These are phyloP conservation scores for Sturnira hondurensis DNA, from an alignment of 2,113 vertebrate genomes.

Conservation along the genomic window DNA sequence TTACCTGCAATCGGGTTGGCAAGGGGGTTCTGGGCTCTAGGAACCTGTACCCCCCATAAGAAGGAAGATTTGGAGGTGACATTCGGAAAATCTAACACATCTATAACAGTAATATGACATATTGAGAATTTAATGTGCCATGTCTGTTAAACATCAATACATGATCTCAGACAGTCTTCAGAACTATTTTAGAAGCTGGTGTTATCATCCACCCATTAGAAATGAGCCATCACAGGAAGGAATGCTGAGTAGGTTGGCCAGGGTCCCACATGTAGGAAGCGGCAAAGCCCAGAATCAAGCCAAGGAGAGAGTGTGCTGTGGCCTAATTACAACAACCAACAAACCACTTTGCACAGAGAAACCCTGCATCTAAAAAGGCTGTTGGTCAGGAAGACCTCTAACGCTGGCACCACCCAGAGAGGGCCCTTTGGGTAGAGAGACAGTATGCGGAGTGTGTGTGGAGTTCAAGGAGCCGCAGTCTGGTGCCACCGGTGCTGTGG, in stretches of 20 bases:
- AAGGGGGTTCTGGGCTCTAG: background rate
- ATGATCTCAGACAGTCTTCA: background rate
- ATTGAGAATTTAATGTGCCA: background rate
- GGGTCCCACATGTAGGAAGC: background rate
- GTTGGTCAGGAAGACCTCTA: background rate
- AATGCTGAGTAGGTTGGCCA: background rate
- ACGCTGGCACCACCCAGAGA: background rate
- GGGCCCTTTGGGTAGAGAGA: background rate
- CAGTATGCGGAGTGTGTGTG: accelerated
- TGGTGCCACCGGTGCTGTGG: no score
- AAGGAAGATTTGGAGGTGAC: background rate
- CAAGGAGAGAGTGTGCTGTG: background rate
- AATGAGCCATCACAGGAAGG: background rate
- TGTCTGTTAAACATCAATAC: background rate
- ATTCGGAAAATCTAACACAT: background rate
- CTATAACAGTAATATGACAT: background rate
- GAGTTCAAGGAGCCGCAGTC: background rate
- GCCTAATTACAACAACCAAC: background rate
- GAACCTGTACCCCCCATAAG: background rate
- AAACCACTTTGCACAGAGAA: background rate
- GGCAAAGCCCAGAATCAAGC: background rate
- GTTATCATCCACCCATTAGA: background rate
- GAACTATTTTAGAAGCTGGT: background rate
- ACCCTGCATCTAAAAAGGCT: background rate
- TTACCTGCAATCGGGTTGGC: background rate